phyloP scores from a whole-genome alignment of 92 coral and sea anemone genomes.

The Epizoanthus fatuus region DNA sequence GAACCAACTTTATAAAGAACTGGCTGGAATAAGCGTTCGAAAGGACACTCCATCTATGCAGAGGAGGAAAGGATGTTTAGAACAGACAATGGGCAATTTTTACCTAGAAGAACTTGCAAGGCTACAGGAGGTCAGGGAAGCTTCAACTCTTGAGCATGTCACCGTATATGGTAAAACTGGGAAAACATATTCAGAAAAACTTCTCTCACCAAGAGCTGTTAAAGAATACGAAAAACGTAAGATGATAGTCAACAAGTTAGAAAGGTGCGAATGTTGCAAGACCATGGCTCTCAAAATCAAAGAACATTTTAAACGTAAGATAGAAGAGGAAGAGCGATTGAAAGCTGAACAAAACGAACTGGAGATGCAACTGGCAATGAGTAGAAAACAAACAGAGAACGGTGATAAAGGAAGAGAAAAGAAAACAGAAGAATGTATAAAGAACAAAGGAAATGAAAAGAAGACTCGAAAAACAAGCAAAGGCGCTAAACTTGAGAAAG shows the following conservation, averaged over 20 bases:
- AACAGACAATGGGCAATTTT: conserved; percentile 20
- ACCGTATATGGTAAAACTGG: not conserved
- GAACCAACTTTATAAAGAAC: conserved; percentile 83
- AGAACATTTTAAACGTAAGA: conserved; percentile 35
- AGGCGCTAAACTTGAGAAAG: not conserved
- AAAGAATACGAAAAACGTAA: conserved; percentile 18
- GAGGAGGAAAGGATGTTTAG: not conserved
- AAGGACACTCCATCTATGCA: conserved; percentile 43
- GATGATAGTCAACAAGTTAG: conserved; percentile 64
- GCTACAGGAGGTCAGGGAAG: conserved; percentile 1
- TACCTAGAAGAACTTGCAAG: conserved; percentile 24
- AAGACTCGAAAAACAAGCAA: not conserved
- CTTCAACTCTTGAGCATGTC: not conserved
- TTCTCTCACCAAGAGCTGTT: conserved; percentile 18
- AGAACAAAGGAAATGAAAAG: not conserved
- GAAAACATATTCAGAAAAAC: not conserved
- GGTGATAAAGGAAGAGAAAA: not conserved
- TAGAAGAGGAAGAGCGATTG: conserved; percentile 53
- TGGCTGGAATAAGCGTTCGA: conserved; percentile 64
- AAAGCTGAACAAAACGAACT: conserved; percentile 44
- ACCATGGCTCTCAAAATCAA: conserved; percentile 75
- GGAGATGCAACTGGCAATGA: not conserved
- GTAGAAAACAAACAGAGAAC: not conserved
- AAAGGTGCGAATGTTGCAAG: conserved; percentile 87
- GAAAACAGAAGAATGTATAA: not conserved